A percentile compares a stretch with the other conserved stretches of the same genome.
phyloP scores from a whole-genome alignment of 2,888 invertebrate species.

The Brachyopa scutellaris region DNA sequence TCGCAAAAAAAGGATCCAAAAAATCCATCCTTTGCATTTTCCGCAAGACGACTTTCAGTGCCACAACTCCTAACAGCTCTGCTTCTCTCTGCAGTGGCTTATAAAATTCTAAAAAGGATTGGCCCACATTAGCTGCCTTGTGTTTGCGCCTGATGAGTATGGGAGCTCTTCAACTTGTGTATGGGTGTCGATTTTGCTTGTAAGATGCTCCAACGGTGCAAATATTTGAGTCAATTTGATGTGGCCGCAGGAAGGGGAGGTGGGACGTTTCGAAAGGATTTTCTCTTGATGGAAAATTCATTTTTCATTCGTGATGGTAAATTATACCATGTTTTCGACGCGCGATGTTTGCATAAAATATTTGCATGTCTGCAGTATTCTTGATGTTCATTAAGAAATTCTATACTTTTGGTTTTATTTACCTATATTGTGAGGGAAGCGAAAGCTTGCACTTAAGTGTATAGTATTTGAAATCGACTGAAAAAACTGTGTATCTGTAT shows the following conservation, averaged over 20 bases:
- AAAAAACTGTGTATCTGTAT: too few species aligned
- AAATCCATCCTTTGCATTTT: constrained; percentile 67
- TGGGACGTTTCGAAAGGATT: constrained; percentile 46
- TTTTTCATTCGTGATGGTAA: constrained; percentile 59
- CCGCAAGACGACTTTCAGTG: constrained; percentile 53
- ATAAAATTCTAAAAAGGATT: constrained; percentile 72
- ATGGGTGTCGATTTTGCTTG: constrained; percentile 59
- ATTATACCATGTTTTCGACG: constrained; percentile 57
- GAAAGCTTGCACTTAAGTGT: background rate
- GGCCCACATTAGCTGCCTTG: constrained; percentile 67
- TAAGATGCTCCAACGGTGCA: constrained; percentile 49
- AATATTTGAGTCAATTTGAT: constrained; percentile 55
- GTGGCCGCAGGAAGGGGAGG: background rate
- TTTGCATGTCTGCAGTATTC: constrained; percentile 68
- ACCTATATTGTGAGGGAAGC: constrained; percentile 6
- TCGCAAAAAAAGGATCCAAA: constrained; percentile 55
- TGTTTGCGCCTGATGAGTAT: background rate
- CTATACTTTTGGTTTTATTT: constrained; percentile 33
- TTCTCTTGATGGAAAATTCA: constrained; percentile 37
- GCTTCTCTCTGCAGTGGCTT: constrained; percentile 62
- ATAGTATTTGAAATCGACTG: too few species aligned
- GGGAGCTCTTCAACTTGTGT: background rate
- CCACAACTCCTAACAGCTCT: constrained; percentile 33
- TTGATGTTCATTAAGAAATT: constrained; percentile 53
- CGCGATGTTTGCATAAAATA: constrained; percentile 65